Evolutionary conservation across 2,888 invertebrate genomes (phyloP), one percentile per base, ranked within the genome.

Genomic region (Polydrusus tereticollis): DNA sequence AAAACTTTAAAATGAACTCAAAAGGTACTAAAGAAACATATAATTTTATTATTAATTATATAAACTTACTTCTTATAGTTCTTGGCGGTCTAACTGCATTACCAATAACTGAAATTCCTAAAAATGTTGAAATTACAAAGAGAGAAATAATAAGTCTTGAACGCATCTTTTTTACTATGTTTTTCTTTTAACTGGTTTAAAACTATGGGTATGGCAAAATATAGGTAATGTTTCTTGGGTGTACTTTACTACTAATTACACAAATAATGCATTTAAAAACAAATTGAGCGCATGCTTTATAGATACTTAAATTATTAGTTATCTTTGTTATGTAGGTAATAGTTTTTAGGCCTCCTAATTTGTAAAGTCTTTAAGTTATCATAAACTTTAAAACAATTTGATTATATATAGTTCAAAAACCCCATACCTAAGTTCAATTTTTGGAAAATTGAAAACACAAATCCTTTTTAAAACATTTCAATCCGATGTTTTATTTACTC

Each of bases 31-130:
- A n/a, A n/a, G n/a, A n/a, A n/a, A n/a, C n/a, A 5, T 33, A 33
- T 33, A 38, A 8, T 41, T 21, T 26, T 2, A 10, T 26, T 14
- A 14, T n/a, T 4, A 2, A 14, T 8, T 14, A 20, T 26, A 23
- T 14, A 38, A 29, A 45, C 69, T 18, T 69, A 69, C 69, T 33
- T 69, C 62, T 36, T 20, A 62, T 21, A 20, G 69, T 69, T 55
- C 16, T 52, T 36, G 41, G 21, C 3, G 26, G n/a, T 43, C 62
- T 62, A 5, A 21, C 18, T n/a, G 20, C n/a, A n/a, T 60, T 60
- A 16, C 12, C 20, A 23, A 10, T 8, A 60, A 59, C 57, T 20
- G 20, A 14, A 23, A 14, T 20, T 23, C 21, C 5, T 18, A 20
- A 41, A 0, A 59, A 1, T n/a, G n/a, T 0, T 26, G 43, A 8